Evolutionary conservation across 2,888 invertebrate genomes (phyloP).

Genomic region (Aromia moschata): DNA sequence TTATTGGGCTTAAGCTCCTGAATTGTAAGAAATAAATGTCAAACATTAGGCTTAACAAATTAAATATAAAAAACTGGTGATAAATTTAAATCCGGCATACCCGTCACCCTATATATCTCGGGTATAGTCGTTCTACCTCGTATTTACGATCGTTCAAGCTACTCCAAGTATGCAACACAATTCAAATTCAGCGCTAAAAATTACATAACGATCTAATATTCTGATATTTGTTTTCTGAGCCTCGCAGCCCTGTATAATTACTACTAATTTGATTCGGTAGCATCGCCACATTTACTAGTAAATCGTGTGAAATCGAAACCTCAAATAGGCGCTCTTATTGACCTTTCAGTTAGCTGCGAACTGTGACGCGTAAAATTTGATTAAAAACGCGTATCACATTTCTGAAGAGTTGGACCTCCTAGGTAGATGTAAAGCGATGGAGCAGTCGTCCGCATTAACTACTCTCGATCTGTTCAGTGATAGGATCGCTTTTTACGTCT

Average conservation of each 20-base stretch:
- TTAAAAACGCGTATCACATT: constrained; percentile 60
- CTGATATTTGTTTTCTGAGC: neutral
- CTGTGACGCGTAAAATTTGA: constrained; percentile 62
- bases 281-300: constrained; percentile 30
- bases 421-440: constrained; percentile 52
- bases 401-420: constrained; percentile 60
- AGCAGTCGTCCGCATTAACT: constrained; percentile 33
- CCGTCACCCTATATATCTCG: too few relatives aligned
- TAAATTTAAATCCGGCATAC: too few relatives aligned
- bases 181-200: too few relatives aligned
- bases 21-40: too few relatives aligned
- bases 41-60: too few relatives aligned
- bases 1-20: too few relatives aligned
- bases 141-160: too few relatives aligned
- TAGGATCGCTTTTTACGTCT: neutral
- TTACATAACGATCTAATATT: too few relatives aligned
- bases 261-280: constrained; percentile 26
- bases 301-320: constrained; percentile 32
- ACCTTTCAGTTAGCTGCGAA: constrained; percentile 46
- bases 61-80: too few relatives aligned
- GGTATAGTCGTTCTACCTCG: too few relatives aligned
- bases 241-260: too few relatives aligned
- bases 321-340: constrained; percentile 34
- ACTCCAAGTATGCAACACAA: too few relatives aligned
- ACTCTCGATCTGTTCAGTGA: neutral